A percentile compares a stretch with the other conserved stretches of the same genome.
phyloP scores from a whole-genome alignment of 2,888 invertebrate species.

The Pandemis heparana region DNA sequence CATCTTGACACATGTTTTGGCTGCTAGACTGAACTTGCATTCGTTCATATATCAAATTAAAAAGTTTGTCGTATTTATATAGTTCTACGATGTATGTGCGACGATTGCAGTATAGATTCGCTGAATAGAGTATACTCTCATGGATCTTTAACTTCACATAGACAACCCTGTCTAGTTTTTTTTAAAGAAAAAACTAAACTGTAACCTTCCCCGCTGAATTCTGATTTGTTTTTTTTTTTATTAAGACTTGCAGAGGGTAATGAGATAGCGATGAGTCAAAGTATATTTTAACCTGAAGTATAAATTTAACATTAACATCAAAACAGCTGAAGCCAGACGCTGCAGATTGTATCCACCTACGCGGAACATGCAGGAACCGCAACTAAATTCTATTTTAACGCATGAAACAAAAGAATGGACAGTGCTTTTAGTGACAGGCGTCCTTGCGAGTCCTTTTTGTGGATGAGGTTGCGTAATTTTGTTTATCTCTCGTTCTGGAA shows the following conservation, averaged over 20 bases:
- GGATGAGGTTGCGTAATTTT: neutral
- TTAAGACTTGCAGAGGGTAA: neutral
- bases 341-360: constrained; percentile 7
- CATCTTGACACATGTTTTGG: neutral
- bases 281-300: neutral
- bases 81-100: too few species aligned
- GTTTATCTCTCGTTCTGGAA: neutral
- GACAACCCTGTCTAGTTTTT: too few species aligned
- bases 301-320: neutral
- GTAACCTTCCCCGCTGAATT: too few species aligned
- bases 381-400: constrained; percentile 4
- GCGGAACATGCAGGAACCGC: neutral
- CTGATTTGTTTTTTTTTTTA: neutral
- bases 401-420: constrained; percentile 10
- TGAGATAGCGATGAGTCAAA: neutral
- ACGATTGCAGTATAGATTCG: too few species aligned
- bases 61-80: too few species aligned
- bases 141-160: too few species aligned
- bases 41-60: neutral
- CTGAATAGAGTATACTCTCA: too few species aligned
- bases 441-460: constrained; percentile 28
- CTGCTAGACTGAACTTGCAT: neutral
- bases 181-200: too few species aligned
- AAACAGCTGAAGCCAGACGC: constrained; percentile 9
- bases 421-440: constrained; percentile 1